Conservation (phyloP, 2,797 vertebrate species). For the Gouania willdenowi region DNA sequence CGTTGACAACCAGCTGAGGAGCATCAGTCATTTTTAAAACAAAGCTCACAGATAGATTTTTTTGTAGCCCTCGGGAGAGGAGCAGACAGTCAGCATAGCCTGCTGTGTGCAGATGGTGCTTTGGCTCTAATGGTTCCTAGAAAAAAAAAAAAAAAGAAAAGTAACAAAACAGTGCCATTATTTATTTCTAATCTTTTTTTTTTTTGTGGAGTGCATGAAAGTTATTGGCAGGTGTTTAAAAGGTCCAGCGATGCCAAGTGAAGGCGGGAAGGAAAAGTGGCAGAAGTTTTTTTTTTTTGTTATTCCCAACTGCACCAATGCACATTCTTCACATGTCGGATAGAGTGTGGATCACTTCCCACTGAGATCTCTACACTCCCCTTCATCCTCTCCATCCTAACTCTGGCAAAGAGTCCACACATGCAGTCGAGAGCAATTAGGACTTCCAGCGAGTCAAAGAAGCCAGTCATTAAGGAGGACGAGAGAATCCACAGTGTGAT, state of each 20-base stretch:
- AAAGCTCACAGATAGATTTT: slow-evolving; percentile 51
- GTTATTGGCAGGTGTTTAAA: slow-evolving; percentile 53
- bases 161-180: slow-evolving; percentile 24
- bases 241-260: slow-evolving; percentile 31
- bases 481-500: slow-evolving; percentile 41
- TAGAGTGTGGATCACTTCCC: slow-evolving; percentile 26
- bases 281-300: slow-evolving; percentile 13
- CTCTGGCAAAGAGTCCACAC: slow-evolving; percentile 38
- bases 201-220: slow-evolving; percentile 52
- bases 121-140: slow-evolving; percentile 60
- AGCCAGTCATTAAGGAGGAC: slow-evolving; percentile 58
- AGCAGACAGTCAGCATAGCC: slow-evolving; percentile 58
- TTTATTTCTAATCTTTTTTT: slow-evolving; percentile 54
- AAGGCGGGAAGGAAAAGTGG: slow-evolving; percentile 27
- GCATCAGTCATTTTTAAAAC: slow-evolving; percentile 53
- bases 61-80: slow-evolving; percentile 42
- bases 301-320: slow-evolving; percentile 13
- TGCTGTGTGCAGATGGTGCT: slow-evolving; percentile 68
- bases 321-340: slow-evolving; percentile 18
- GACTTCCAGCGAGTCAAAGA: slow-evolving; percentile 52
- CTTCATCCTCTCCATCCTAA: neutral
- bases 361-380: slow-evolving; percentile 28
- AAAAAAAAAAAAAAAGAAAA: slow-evolving; percentile 1
- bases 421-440: slow-evolving; percentile 54
- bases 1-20: slow-evolving; percentile 49